These are phyloP conservation scores for Nematolebias whitei DNA, from an alignment of 2,113 vertebrate genomes.

Conservation along the genomic window DNA sequence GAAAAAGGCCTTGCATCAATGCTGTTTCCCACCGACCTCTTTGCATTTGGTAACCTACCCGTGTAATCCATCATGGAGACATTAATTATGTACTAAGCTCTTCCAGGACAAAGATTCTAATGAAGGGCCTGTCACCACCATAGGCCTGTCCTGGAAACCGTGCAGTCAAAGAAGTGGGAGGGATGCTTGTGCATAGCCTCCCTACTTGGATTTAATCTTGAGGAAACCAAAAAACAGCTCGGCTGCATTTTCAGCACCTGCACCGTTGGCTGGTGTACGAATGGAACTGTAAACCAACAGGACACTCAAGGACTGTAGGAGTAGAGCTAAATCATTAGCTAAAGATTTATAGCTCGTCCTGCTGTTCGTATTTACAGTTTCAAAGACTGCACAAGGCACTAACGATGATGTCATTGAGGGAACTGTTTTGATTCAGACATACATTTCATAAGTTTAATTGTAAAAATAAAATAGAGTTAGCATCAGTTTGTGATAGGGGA, in stretches of 20 bases:
- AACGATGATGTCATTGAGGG: too few relatives aligned
- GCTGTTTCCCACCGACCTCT: slow-evolving; percentile 58
- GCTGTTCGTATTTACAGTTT: slow-evolving; percentile 16
- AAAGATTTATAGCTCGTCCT: neutral
- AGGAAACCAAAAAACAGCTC: slow-evolving; percentile 27
- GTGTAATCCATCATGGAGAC: slow-evolving; percentile 78
- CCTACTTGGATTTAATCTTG: slow-evolving; percentile 28
- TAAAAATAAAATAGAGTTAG: too few relatives aligned
- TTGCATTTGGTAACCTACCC: slow-evolving; percentile 67
- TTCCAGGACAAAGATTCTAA: slow-evolving; percentile 79
- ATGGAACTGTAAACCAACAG: slow-evolving; percentile 21
- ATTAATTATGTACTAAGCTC: slow-evolving; percentile 79
- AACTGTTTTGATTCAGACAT: too few relatives aligned
- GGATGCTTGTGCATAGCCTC: slow-evolving; percentile 36
- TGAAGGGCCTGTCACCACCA: slow-evolving; percentile 74
- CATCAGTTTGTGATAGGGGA: too few relatives aligned
- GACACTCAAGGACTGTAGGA: slow-evolving; percentile 4
- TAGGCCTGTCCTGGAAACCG: slow-evolving; percentile 50
- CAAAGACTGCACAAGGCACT: neutral
- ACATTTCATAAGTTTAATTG: too few relatives aligned
- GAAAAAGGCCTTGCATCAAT: slow-evolving; percentile 53
- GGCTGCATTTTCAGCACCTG: slow-evolving; percentile 40
- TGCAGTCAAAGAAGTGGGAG: slow-evolving; percentile 47
- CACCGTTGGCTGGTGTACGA: slow-evolving; percentile 17
- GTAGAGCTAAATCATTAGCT: slow-evolving; percentile 13